Percentiles rank a stretch among this genome's conserved stretches.
Evolutionary conservation across 2,113 vertebrate species (phyloP).

Genomic region (Cynopterus brachyotis): DNA sequence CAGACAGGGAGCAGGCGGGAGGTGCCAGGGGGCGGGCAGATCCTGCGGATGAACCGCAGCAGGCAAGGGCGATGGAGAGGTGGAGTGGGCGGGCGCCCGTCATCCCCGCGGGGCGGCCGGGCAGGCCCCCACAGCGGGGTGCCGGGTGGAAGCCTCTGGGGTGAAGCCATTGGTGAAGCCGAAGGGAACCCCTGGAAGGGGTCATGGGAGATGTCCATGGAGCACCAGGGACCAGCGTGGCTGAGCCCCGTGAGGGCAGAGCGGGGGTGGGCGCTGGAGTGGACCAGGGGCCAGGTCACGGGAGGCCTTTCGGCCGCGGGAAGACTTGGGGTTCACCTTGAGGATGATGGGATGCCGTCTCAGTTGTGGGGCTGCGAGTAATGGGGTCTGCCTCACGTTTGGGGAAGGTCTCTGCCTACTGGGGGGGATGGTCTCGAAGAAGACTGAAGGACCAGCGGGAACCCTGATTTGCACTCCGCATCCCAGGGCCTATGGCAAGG

Average conservation of each 20-base stretch:
- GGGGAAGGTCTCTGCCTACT: neutral
- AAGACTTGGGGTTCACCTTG: neutral
- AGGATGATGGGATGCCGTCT: fast-evolving
- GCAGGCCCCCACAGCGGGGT: neutral
- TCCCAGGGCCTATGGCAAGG: fast-evolving
- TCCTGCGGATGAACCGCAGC: neutral
- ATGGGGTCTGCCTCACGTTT: fast-evolving
- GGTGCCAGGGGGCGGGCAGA: too few relatives aligned
- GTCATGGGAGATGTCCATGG: fast-evolving
- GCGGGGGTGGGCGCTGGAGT: fast-evolving
- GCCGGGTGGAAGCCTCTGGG: fast-evolving
- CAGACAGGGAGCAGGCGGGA: too few relatives aligned
- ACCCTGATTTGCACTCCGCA: fast-evolving
- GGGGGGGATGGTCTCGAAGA: fast-evolving
- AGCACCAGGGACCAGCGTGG: too few relatives aligned
- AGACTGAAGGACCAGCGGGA: neutral
- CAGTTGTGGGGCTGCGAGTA: neutral
- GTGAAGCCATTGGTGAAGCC: too few relatives aligned
- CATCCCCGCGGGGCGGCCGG: neutral
- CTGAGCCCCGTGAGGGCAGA: neutral
- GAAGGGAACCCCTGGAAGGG: fast-evolving
- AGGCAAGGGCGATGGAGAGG: fast-evolving
- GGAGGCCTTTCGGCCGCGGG: neutral
- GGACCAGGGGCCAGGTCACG: neutral
- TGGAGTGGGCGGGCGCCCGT: fast-evolving